Percentiles rank a stretch among this genome's conserved stretches.
phyloP scores from a whole-genome alignment of 2,797 vertebrate species.

The Premnoplex brunnescens region DNA sequence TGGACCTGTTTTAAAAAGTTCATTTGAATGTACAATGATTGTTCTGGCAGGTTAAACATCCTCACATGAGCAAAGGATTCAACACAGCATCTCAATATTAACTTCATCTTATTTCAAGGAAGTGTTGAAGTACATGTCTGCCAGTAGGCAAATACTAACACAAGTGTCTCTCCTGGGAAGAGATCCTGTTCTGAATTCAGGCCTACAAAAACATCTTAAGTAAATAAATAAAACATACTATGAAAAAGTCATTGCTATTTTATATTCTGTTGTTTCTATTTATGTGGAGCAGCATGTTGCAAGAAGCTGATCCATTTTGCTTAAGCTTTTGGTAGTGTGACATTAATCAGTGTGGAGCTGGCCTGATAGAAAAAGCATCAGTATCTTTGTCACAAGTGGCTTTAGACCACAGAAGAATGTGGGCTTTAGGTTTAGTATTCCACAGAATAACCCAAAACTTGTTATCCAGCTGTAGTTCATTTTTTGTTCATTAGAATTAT shows the following conservation, averaged over 20 bases:
- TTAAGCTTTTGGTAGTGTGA: background rate
- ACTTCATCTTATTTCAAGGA: background rate
- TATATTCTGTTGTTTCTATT: background rate
- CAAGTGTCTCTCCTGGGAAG: background rate
- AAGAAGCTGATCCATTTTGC: background rate
- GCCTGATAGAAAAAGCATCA: background rate
- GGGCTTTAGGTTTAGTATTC: background rate
- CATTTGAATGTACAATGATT: background rate
- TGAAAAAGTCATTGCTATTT: background rate
- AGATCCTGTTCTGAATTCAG: background rate
- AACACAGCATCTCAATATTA: background rate
- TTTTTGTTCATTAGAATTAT: background rate
- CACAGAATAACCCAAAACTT: background rate
- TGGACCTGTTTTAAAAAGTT: background rate
- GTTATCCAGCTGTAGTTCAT: background rate
- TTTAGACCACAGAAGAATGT: background rate
- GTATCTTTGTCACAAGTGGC: background rate
- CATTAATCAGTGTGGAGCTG: background rate
- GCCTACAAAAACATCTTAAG: background rate
- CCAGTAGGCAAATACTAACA: background rate
- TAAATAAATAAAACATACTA: background rate
- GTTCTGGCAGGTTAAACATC: background rate
- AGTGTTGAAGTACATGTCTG: background rate
- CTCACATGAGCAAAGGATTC: rapidly evolving
- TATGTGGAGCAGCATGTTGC: rapidly evolving